Evolutionary conservation across 1,140 invertebrate genomes (phyloP), one percentile per base, ranked within the genome.

Genomic region (Heterodera schachtii): DNA sequence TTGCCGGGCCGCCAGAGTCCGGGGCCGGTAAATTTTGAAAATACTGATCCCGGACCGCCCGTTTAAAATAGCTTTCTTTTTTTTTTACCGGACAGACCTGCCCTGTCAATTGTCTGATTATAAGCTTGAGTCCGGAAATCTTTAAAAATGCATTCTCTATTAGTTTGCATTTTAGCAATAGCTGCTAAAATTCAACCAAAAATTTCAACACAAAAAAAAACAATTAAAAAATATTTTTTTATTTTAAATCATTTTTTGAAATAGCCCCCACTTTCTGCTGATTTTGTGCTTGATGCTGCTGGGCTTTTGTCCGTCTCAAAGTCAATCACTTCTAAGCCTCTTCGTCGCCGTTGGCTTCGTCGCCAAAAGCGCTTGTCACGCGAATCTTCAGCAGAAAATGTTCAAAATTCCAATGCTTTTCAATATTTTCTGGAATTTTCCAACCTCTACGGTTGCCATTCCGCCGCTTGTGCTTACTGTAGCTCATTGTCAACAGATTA

Each of bases 401-500:
- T 43, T 46, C 41, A 41, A 43, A 46, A 41, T 71, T 5, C 13
- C 31, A 31, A 64, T 19, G 5, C 19, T 19, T 19, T 64, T 19
- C 13, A 64, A 64, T n/a, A 64, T 21, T 21, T 19, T 64, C 19
- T 64, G 13, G 57, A 19, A 64, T 19, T 19, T 64, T 19, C 31
- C 31, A 31, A 31, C 31, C 31, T 31, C 31, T 31, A 31, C 1
- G 31, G 31, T 31, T 64, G 57, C 57, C 57, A n/a, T 64, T n/a
- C 4, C 57, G 13, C 13, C 57, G 57, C 57, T 13, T 11, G 57
- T 64, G 13, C 13, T 64, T 64, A 16, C 11, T 16, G 69, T 71
- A 71, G 31, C 69, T 71, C 41, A 71, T 19, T 6, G 69, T 71
- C 69, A 71, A 71, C 69, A 41, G 69, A 46, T 71, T 71, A 46